A percentile compares a stretch with the other conserved stretches of the same genome.
Conservation (phyloP, 1,140 invertebrate genomes). For the Lepidurus apus region DNA sequence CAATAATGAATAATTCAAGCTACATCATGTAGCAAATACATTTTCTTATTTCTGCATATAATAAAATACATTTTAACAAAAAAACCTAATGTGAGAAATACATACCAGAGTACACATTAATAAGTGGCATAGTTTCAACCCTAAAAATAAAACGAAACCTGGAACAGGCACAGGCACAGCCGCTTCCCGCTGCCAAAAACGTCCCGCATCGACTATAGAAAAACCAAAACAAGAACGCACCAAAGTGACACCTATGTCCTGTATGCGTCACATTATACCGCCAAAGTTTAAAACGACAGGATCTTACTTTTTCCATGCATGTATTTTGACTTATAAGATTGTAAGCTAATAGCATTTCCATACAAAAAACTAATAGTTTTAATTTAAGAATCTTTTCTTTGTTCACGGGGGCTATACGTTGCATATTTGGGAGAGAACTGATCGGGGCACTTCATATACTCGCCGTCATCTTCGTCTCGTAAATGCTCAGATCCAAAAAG, state of each 20-base stretch:
- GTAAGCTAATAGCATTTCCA: too few relatives aligned
- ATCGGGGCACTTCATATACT: too few relatives aligned
- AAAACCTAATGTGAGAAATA: neutral
- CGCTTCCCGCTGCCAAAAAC: slow-evolving; percentile 5
- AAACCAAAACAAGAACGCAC: neutral
- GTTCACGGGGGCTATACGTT: too few relatives aligned
- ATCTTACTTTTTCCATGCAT: too few relatives aligned
- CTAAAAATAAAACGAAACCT: neutral
- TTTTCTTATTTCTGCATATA: too few relatives aligned
- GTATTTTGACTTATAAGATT: too few relatives aligned
- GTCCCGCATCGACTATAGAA: neutral
- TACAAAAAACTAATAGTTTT: too few relatives aligned
- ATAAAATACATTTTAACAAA: neutral
- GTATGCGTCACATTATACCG: neutral
- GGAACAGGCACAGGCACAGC: neutral
- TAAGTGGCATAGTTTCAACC: neutral
- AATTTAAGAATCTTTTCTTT: too few relatives aligned
- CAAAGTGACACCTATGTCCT: neutral
- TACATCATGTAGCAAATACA: too few relatives aligned
- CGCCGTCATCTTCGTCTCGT: neutral
- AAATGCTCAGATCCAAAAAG: neutral
- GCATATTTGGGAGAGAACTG: too few relatives aligned
- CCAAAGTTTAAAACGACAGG: neutral
- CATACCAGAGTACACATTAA: neutral
- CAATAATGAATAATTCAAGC: too few relatives aligned